A percentile compares a stretch with the other conserved stretches of the same genome.
phyloP scores from a whole-genome alignment of 2,888 invertebrate genomes.

The Ornithoptera priamus region DNA sequence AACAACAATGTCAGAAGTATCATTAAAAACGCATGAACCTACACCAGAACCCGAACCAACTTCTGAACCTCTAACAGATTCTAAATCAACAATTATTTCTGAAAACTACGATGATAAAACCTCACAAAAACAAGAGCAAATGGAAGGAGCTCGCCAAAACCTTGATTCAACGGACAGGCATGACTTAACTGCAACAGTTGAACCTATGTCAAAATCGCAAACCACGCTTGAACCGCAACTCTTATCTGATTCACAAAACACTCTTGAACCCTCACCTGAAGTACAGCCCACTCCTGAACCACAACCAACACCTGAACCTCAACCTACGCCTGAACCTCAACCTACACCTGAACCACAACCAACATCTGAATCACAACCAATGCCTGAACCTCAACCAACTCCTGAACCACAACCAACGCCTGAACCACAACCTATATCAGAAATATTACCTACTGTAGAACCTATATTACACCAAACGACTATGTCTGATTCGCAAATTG shows the following conservation, averaged over 20 bases:
- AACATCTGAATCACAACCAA: conserved; percentile 54
- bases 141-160: conserved; percentile 35
- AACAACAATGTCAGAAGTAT: conserved; percentile 34
- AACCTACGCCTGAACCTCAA: conserved; percentile 33
- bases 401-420: background rate
- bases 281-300: conserved; percentile 9
- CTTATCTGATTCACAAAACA: background rate
- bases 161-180: conserved; percentile 44
- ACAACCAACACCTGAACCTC: conserved; percentile 23
- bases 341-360: conserved; percentile 50
- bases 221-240: conserved; percentile 57
- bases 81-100: conserved; percentile 28
- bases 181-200: conserved; percentile 40
- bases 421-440: conserved; percentile 27
- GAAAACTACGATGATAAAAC: conserved; percentile 15
- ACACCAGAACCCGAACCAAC: conserved; percentile 39
- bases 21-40: conserved; percentile 37
- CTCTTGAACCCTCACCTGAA: conserved; percentile 26
- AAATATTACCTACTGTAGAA: conserved; percentile 34
- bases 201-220: conserved; percentile 46
- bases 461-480: conserved; percentile 5
- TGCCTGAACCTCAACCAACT: background rate
- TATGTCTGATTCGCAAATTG: conserved; percentile 2
- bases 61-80: conserved; percentile 36
- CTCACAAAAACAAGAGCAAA: conserved; percentile 36